Percentiles rank a stretch among this genome's conserved stretches.
These are phyloP conservation scores for Salvelinus namaycush DNA, from an alignment of 2,113 vertebrate genomes.

Conservation along the genomic window DNA sequence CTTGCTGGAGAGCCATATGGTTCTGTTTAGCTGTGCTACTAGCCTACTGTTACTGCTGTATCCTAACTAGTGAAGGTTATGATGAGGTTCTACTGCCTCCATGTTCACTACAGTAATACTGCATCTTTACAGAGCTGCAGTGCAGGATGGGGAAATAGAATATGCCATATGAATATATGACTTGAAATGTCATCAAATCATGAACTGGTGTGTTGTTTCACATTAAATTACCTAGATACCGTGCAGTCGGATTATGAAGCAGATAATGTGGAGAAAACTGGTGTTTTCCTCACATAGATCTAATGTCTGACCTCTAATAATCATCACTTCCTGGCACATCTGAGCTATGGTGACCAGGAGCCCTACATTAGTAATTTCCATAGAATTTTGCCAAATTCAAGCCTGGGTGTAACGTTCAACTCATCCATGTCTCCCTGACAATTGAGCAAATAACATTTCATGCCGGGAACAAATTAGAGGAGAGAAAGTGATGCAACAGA, in stretches of 20 bases:
- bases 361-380: no score
- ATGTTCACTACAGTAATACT: background rate
- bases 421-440: background rate
- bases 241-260: background rate
- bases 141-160: background rate
- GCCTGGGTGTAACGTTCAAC: background rate
- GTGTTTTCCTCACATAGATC: no score
- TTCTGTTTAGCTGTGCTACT: background rate
- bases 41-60: background rate
- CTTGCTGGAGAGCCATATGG: background rate
- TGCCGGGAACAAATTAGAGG: background rate
- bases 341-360: background rate
- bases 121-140: background rate
- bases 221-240: background rate
- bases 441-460: background rate
- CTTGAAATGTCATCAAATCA: background rate
- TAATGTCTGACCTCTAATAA: no score
- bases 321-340: background rate
- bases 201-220: background rate
- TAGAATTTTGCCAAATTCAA: background rate
- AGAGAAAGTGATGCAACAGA: background rate
- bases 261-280: no score
- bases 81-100: background rate
- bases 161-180: background rate
- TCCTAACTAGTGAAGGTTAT: no score